Evolutionary conservation across 2,888 invertebrate species (phyloP), one percentile per base, ranked within the genome.

Genomic region (Lysandra bellargus): DNA sequence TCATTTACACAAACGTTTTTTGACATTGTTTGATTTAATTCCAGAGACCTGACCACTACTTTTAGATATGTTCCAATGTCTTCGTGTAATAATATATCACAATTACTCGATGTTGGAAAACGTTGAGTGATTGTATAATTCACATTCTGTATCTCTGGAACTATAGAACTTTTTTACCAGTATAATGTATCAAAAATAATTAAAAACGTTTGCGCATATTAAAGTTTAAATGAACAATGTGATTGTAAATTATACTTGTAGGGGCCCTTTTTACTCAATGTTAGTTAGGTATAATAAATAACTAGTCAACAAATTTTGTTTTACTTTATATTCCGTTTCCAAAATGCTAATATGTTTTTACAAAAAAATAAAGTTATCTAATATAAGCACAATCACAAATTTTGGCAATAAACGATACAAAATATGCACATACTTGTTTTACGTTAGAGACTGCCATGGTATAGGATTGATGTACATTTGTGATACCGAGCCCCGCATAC

Each of bases 381-480:
- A n/a, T 73, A 40, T 23, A 75, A 30, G 7, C 14, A 76, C 53
- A 14, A 53, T 33, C 3, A 33, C 33, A 76, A 76, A 76, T 76
- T 76, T 76, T 12, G 14, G 9, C 17, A 33, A 30, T n/a, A 14
- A 75, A 17, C 40, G n/a, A 14, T 14, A n/a, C 12, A 49, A 75
- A 53, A 49, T 4, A 6, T 23, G 53, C 30, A 78, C 74, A 74
- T 44, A 76, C 61, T 72, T 9, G 79, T 49, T 84, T 86, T 90
- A 92, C n/a, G 90, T 87, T 2, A 91, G 86, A 60, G 90, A 90
- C 83, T 95, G 95, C 96, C 96, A 96, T 0, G 96, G 96, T 53
- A 95, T 92, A 1, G 96, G 96, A 87, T 96, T 96, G 80, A 96
- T 91, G 84, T 95, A 96, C 86, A 96, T 95, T 81, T 95, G 92